Percentiles rank a stretch among this genome's conserved stretches.
phyloP scores from a whole-genome alignment of 2,888 invertebrate genomes.

The Atethmia centrago region DNA sequence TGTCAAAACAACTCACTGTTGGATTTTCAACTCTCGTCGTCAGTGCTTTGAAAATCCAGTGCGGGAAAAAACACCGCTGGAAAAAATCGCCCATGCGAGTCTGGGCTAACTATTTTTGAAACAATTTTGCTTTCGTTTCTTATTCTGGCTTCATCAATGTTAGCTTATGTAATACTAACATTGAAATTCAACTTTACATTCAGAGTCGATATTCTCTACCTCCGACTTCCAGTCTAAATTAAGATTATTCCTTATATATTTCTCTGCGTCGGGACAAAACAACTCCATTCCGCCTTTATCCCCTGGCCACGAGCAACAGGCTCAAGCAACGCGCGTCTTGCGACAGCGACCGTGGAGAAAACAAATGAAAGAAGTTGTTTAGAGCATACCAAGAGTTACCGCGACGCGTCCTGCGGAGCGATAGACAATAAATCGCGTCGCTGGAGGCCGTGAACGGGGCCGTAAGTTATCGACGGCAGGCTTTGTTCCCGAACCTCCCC shows the following conservation, averaged over 20 bases:
- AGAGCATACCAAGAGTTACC: too few species aligned
- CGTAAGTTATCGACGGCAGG: constrained; percentile 57
- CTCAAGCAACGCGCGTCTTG: too few species aligned
- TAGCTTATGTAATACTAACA: constrained; percentile 17
- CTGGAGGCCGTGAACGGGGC: background rate
- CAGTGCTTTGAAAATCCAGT: too few species aligned
- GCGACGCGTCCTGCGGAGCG: too few species aligned
- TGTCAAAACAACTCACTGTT: too few species aligned
- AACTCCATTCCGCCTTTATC: constrained; percentile 36
- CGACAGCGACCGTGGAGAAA: background rate
- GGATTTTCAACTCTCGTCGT: too few species aligned
- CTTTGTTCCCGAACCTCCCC: constrained; percentile 33
- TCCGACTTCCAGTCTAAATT: constrained; percentile 51
- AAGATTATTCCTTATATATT: constrained; percentile 66
- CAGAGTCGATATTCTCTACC: constrained; percentile 15
- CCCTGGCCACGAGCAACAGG: too few species aligned
- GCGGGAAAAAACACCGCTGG: too few species aligned
- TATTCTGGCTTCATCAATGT: background rate
- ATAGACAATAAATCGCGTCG: background rate
- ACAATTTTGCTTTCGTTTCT: constrained; percentile 16
- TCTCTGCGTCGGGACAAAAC: constrained; percentile 22
- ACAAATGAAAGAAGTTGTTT: too few species aligned
- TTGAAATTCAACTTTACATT: constrained; percentile 44
- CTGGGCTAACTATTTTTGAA: background rate
- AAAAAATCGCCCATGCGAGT: too few species aligned